These are phyloP conservation scores for Crocodylus rhombifer DNA, from an alignment of 2,797 vertebrate genomes.

Conservation along the genomic window DNA sequence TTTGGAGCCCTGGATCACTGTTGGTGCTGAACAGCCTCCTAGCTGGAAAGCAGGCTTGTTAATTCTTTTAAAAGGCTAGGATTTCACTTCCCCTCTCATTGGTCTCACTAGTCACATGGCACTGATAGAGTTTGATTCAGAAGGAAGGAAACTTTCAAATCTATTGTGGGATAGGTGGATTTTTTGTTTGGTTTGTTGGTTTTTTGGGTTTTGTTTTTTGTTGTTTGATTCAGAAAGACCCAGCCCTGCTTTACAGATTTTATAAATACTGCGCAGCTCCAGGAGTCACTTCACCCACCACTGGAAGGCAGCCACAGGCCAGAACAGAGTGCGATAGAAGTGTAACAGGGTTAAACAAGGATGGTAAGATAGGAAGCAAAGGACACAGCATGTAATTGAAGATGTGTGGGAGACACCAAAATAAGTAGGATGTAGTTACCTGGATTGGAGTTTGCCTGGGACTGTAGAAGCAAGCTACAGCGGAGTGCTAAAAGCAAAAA, in stretches of 20 bases:
- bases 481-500: not conserved
- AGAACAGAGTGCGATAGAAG: not conserved
- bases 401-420: not conserved
- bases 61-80: not conserved
- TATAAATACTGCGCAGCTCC: not conserved
- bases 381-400: not conserved
- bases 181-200: no score
- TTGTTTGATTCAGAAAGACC: not conserved
- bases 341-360: not conserved
- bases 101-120: not conserved
- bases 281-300: not conserved
- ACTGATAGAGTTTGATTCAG: not conserved
- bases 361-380: not conserved
- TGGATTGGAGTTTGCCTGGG: not conserved
- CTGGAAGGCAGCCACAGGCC: not conserved
- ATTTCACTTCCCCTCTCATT: not conserved
- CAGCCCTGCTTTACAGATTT: not conserved
- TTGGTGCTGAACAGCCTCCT: not conserved
- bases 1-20: no score
- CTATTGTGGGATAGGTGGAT: not conserved
- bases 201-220: no score
- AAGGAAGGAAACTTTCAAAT: not conserved
- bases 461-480: not conserved
- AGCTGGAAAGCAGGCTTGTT: not conserved
- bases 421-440: not conserved